These are phyloP conservation scores for Marisa cornuarietis DNA, from an alignment of 1,140 invertebrate genomes.

Conservation along the genomic window DNA sequence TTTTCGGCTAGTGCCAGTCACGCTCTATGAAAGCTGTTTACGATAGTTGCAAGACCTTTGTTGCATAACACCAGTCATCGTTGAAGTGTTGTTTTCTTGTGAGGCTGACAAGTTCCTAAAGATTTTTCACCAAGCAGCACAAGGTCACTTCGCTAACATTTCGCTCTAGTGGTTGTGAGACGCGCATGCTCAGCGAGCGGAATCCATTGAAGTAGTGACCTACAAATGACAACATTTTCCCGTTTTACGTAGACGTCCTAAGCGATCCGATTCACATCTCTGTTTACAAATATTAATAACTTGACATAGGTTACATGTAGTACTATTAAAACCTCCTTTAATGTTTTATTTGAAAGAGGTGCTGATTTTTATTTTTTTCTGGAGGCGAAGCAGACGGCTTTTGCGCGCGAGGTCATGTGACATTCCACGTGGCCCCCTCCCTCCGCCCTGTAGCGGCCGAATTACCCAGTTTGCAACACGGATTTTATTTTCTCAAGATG, in stretches of 20 bases:
- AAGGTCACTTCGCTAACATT: too few relatives aligned
- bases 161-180: too few relatives aligned
- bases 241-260: neutral
- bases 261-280: neutral
- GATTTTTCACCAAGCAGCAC: too few relatives aligned
- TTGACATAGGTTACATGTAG: neutral
- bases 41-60: too few relatives aligned
- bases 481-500: constrained; percentile 39
- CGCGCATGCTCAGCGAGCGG: too few relatives aligned
- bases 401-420: constrained; percentile 30
- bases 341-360: neutral
- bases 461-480: constrained; percentile 35
- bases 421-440: constrained; percentile 32
- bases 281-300: neutral
- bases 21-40: too few relatives aligned
- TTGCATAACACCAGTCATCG: too few relatives aligned
- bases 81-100: too few relatives aligned
- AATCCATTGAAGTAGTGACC: too few relatives aligned
- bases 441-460: constrained; percentile 14
- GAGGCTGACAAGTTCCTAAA: too few relatives aligned
- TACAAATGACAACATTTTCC: too few relatives aligned
- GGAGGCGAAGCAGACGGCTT: constrained; percentile 7
- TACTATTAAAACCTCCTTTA: neutral
- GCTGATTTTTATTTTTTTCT: neutral
- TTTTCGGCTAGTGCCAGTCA: too few relatives aligned